These are phyloP conservation scores for Gavia stellata DNA, from an alignment of 2,113 vertebrate genomes.

Conservation along the genomic window DNA sequence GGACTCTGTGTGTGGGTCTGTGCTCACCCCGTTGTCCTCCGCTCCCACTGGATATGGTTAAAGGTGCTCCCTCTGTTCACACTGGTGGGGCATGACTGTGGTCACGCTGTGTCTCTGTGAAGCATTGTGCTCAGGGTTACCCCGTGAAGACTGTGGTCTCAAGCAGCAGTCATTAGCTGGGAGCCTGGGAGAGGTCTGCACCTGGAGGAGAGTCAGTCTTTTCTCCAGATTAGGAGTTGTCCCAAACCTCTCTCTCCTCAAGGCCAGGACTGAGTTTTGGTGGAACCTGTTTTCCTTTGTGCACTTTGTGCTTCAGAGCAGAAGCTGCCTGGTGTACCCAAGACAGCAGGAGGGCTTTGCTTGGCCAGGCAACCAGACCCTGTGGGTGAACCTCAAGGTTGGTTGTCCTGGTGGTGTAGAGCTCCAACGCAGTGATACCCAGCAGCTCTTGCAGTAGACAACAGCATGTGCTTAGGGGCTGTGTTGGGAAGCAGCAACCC, in stretches of 20 bases:
- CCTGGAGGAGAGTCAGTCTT: not conserved
- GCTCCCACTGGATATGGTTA: not conserved
- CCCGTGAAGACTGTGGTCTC: not conserved
- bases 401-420: not conserved
- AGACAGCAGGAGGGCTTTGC: not conserved
- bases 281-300: not conserved
- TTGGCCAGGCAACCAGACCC: not conserved
- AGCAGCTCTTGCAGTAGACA: rapidly evolving
- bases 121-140: rapidly evolving
- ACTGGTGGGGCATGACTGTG: not conserved
- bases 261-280: not conserved
- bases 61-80: not conserved
- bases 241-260: not conserved
- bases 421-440: not conserved
- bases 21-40: not conserved
- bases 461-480: not conserved
- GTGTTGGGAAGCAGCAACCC: not conserved
- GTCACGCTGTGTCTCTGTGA: not conserved
- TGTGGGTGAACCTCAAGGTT: not conserved
- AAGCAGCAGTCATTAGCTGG: not conserved
- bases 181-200: not conserved
- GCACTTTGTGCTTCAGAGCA: not conserved
- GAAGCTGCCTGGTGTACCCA: not conserved
- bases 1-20: not conserved
- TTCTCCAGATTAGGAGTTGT: not conserved